Evolutionary conservation across 2,113 vertebrate species (phyloP), one percentile per base, ranked within the genome.

Genomic region (Ascaphus truei): DNA sequence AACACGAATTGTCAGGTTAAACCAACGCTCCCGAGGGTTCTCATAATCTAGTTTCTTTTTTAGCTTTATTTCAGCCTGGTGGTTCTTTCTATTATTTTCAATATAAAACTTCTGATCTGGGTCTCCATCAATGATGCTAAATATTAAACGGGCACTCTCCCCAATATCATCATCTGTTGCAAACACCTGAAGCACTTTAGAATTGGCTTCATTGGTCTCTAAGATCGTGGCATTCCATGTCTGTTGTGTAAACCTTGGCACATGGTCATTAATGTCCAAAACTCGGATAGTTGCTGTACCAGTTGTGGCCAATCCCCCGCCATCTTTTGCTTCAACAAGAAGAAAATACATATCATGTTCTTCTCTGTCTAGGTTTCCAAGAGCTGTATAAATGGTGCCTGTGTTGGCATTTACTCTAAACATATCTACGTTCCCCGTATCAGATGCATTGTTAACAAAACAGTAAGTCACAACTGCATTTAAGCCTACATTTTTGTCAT

Each of bases 71-170:
- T 86, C 85, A 15, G 91, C 94, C 1, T 83, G 84, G 5, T 90
- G 92, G 74, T 85, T 80, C 73, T 90, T 89, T 68, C 83, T 83
- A 60, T 86, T 76, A 71, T 85, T 93, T 68, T 92, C 88, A 80
- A 94, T 84, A 60, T 87, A 92, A 77, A 95, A 95, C 79, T 93
- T 94, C 77, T 93, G 84, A 60, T 94, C 93, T 2, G 89, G 90
- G 76, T 96, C 93, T 72, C 94, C 94, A 0, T 83, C 81, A 0
- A 90, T 79, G 34, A 96, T 90, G 12, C 86, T 92, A 68, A 95
- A 96, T 2, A 83, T 90, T 62, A 96, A 79, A n/a, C 83, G 86
- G 66, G 92, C 86, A 1, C 93, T 95, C 57, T 93, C 89, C 4
- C 88, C 94, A 25, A 58, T 45, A 25, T 95, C 93, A 22, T 71